Conservation (phyloP, 2,888 invertebrate genomes). For the Ecliptopera silaceata region DNA sequence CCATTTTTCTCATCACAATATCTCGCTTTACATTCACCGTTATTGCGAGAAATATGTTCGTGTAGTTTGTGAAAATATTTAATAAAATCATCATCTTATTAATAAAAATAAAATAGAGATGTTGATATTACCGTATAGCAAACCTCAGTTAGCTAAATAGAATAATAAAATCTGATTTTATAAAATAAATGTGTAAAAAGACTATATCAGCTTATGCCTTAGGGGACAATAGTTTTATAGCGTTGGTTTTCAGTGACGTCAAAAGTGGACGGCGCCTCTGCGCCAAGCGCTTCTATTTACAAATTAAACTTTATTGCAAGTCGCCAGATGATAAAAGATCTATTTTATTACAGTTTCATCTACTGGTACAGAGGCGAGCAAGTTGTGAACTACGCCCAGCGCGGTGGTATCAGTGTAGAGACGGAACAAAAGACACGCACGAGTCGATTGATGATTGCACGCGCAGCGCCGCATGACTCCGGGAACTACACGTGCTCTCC, state of each 20-base stretch:
- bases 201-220: no score
- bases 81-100: no score
- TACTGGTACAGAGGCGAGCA: slow-evolving; percentile 93
- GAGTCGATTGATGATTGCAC: slow-evolving; percentile 92
- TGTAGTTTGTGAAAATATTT: background rate
- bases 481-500: slow-evolving; percentile 96
- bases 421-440: slow-evolving; percentile 93
- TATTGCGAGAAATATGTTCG: background rate
- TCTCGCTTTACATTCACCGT: slow-evolving; percentile 1
- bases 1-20: slow-evolving; percentile 29
- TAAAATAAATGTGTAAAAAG: no score
- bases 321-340: background rate
- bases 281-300: no score
- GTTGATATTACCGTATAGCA: no score
- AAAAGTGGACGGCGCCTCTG: no score
- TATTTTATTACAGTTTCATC: slow-evolving; percentile 81
- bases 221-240: no score
- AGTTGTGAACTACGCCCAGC: slow-evolving; percentile 92
- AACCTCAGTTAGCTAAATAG: no score
- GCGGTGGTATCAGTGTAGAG: slow-evolving; percentile 93
- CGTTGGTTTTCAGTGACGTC: no score
- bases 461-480: slow-evolving; percentile 92
- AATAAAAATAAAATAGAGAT: no score
- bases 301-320: background rate
- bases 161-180: no score